Evolutionary conservation across 1,140 invertebrate species (phyloP), one percentile per base, ranked within the genome.

Genomic region (Procambarus virginalis): DNA sequence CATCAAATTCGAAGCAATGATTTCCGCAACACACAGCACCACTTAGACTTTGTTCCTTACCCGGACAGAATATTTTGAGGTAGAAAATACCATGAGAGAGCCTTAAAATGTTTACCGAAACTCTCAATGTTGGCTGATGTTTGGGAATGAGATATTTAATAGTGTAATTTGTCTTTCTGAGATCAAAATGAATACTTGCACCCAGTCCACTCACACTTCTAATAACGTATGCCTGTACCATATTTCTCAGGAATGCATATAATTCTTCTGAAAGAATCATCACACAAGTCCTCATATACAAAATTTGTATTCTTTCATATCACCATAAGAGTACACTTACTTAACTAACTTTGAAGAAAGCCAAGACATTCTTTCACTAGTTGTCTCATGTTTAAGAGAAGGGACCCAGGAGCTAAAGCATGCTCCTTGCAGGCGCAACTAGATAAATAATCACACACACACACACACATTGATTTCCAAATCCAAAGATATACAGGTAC

Each of bases 51-150:
- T 84, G 82, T 73, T 84, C 82, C 68, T 70, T 73, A 84, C 82
- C 45, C 68, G 82, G 82, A 84, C 82, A 84, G 64, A 84, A 84
- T 84, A 84, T 84, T 70, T 34, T 68, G 82, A 84, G 82, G 82
- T 84, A 84, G 82, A 84, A 84, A 49, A 84, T 84, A 68, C n/a
- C 68, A 49, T 34, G n/a, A 84, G 45, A 84, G 64, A 68, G 68
- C 60, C 68, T n/a, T 73, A 34, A 49, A 34, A 48, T 49, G n/a
- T 49, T n/a, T n/a, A 84, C 12, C 49, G 68, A 5, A 45, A 49
- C 82, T 84, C 64, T 83, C 77, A 83, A 49, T 45, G 58, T 60
- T 48, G 48, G 48, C 60, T 84, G 82, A 45, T 83, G 60, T 46
- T 45, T 68, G 22, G 14, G 22, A 68, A 46, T 10, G 45, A 34